Percentiles rank a stretch among this genome's conserved stretches.
These are phyloP conservation scores for Caenorhabditis inopinata DNA, from an alignment of 1,140 invertebrate species.

Conservation along the genomic window DNA sequence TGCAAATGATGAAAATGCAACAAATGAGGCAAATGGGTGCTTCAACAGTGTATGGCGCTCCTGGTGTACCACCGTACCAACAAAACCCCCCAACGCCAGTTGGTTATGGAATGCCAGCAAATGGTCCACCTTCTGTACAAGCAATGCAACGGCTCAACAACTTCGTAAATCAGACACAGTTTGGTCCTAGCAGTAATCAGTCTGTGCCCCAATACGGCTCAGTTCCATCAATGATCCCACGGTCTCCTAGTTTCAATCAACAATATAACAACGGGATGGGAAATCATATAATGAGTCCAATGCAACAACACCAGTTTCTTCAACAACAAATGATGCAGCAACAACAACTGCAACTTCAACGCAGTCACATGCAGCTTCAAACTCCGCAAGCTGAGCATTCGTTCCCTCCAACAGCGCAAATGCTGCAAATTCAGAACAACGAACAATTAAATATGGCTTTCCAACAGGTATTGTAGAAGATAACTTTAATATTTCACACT, in stretches of 20 bases:
- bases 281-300: constrained; percentile 13
- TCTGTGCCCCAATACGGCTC: background rate
- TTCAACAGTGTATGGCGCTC: background rate
- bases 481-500: no score
- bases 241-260: background rate
- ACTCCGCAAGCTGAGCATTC: background rate
- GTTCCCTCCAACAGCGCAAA: background rate
- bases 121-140: constrained; percentile 3
- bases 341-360: background rate
- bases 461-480: background rate
- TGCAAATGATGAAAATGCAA: background rate
- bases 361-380: background rate
- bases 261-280: background rate
- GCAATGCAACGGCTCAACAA: background rate
- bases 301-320: constrained; percentile 6
- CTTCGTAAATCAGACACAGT: constrained; percentile 6
- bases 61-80: background rate
- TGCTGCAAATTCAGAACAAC: background rate
- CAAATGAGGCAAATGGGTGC: background rate
- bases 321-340: constrained; percentile 12
- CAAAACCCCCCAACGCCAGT: background rate
- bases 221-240: background rate
- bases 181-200: background rate
- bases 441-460: background rate
- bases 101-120: background rate